phyloP scores from a whole-genome alignment of 2,888 invertebrate genomes.

The Heliconius sara region DNA sequence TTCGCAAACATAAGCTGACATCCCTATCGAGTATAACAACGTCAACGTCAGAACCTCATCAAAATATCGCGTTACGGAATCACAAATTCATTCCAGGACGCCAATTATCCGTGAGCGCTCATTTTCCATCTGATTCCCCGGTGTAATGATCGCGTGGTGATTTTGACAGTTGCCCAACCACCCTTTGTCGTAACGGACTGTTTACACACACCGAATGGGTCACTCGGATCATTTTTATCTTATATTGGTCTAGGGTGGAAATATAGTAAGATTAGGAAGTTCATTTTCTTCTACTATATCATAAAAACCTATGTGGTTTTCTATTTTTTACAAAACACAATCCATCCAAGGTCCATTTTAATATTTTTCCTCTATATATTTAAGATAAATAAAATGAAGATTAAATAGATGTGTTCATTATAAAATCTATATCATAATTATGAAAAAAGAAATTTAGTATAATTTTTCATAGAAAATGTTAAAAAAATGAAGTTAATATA shows the following conservation, averaged over 20 bases:
- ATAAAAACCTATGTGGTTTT: too few relatives aligned
- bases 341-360: too few relatives aligned
- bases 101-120: slow-evolving; percentile 80
- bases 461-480: background rate
- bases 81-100: slow-evolving; percentile 77
- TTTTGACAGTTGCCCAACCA: slow-evolving; percentile 76
- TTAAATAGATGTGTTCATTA: background rate
- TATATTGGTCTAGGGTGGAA: too few relatives aligned
- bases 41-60: slow-evolving; percentile 68
- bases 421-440: background rate
- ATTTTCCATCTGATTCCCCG: slow-evolving; percentile 81
- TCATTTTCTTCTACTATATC: too few relatives aligned
- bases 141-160: slow-evolving; percentile 82
- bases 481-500: background rate
- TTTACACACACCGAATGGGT: slow-evolving; percentile 48
- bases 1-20: slow-evolving; percentile 5
- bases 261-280: too few relatives aligned
- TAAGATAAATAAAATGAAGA: too few relatives aligned
- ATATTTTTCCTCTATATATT: too few relatives aligned
- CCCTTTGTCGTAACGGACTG: slow-evolving; percentile 52
- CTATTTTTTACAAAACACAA: too few relatives aligned
- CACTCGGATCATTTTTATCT: background rate
- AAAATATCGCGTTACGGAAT: slow-evolving; percentile 81
- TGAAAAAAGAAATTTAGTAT: background rate
- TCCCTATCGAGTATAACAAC: slow-evolving; percentile 44